These are phyloP conservation scores for Idaea aversata DNA, from an alignment of 2,888 invertebrate species.

Conservation along the genomic window DNA sequence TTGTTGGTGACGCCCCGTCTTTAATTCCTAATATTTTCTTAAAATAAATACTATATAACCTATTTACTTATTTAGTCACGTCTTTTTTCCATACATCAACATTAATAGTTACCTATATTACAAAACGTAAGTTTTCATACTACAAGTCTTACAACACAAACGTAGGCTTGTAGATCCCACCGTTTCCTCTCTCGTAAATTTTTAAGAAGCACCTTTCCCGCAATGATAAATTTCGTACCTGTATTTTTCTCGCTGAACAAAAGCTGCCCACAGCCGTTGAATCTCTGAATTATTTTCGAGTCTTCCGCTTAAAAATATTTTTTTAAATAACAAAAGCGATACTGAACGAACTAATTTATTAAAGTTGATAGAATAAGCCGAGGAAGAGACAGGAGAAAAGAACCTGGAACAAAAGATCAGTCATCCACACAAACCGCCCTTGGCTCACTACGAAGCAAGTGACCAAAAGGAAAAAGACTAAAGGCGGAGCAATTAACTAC, in stretches of 20 bases:
- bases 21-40: no score
- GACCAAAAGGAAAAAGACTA: slow-evolving; percentile 2
- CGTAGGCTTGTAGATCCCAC: not conserved
- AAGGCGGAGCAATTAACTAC: not conserved
- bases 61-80: no score
- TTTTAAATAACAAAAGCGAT: slow-evolving; percentile 26
- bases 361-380: slow-evolving; percentile 43
- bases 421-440: slow-evolving; percentile 30
- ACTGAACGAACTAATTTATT: slow-evolving; percentile 35
- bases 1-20: no score
- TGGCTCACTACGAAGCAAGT: slow-evolving; percentile 34
- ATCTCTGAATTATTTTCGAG: slow-evolving; percentile 23
- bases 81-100: no score
- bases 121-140: not conserved
- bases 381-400: slow-evolving; percentile 37
- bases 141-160: not conserved
- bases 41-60: no score
- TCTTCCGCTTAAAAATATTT: slow-evolving; percentile 26
- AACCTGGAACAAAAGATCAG: slow-evolving; percentile 42
- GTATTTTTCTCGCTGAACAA: slow-evolving; percentile 22
- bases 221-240: slow-evolving; percentile 17
- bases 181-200: not conserved
- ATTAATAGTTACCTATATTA: not conserved
- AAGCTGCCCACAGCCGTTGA: slow-evolving; percentile 19
- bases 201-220: slow-evolving; percentile 3